Conservation (phyloP, 2,888 invertebrate genomes). For the Poecilobothrus nobilitatus region DNA sequence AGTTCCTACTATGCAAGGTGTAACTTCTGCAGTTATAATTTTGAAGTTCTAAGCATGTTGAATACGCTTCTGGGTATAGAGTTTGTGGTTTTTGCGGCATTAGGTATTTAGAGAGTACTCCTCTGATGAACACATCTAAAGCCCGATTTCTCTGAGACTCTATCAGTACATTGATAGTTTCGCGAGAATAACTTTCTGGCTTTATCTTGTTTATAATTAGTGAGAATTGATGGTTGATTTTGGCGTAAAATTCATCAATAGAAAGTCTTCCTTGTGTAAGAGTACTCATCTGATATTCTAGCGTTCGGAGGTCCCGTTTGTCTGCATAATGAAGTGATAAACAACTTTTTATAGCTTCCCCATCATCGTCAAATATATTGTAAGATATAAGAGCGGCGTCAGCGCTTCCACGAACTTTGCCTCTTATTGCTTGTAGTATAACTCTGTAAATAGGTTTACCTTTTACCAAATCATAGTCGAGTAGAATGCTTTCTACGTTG, state of each 20-base stretch:
- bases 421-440: neutral
- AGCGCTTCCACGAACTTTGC: neutral
- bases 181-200: conserved; percentile 1
- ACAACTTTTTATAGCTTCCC: neutral
- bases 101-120: conserved; percentile 9
- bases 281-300: too few species aligned
- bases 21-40: conserved; percentile 4
- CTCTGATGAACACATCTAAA: conserved; percentile 12
- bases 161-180: neutral
- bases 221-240: conserved; percentile 8
- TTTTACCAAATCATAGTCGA: neutral
- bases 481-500: neutral
- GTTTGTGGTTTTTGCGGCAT: conserved; percentile 11
- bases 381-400: conserved; percentile 14
- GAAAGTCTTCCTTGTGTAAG: too few species aligned
- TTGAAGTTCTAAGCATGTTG: conserved; percentile 14
- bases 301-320: too few species aligned
- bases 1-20: neutral
- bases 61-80: conserved; percentile 14
- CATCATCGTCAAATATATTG: conserved; percentile 14
- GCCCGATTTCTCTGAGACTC: conserved; percentile 11
- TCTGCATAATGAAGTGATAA: too few species aligned
- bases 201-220: conserved; percentile 13
- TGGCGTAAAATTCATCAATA: conserved; percentile 14
- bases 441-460: neutral